Base-by-base conservation (phyloP, 2,113 vertebrate species). In the Psittacula cyanocephala region DNA sequence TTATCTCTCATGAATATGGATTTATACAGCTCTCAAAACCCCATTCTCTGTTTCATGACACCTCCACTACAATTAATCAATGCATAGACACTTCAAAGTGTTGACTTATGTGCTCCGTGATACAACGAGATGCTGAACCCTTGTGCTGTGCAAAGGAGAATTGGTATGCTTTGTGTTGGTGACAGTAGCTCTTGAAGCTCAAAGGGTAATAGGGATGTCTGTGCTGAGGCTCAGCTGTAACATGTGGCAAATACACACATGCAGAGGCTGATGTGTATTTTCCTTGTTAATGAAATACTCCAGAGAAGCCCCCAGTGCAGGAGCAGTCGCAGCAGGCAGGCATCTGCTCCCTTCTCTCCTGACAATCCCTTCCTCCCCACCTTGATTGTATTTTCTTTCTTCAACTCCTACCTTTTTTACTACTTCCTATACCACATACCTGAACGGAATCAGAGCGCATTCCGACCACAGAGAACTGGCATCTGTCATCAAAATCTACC, bases 401-500 rank as follows among this genome's bases (percentile, higher is more conserved):
- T 81, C 94, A 96, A 78, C 70, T 88, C 31, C 62, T 67, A 11
- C 71, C 72, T 80, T 88, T 76, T 92, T 95, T 91, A 89, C 75
- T 81, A 10, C 96, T 97, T 95, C 94, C 95, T 50, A 69, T 82
- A 91, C 96, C 95, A 90, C 93, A 96, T 89, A 86, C 95, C 97
- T 95, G 96, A 89, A 46, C 4, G 33, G 95, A 97, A 93, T 85
- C 96, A 80, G 96, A 96, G 95, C 3, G 2, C 93, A 95, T 82
- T 72, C 23, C 13, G 50, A 75, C 88, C 71, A 8, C 52, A 93
- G 89, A 71, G 89, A 91, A 91, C 96, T 88, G 97, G 92, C 43
- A 69, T 97, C 89, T 96, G 65, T 95, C 97, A 96, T 91, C 95
- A 93, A 92, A 97, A 92, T 85, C 84, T 37, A 93, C 93, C 89